phyloP scores from a whole-genome alignment of 2,797 vertebrate genomes.

The Lateolabrax maculatus region DNA sequence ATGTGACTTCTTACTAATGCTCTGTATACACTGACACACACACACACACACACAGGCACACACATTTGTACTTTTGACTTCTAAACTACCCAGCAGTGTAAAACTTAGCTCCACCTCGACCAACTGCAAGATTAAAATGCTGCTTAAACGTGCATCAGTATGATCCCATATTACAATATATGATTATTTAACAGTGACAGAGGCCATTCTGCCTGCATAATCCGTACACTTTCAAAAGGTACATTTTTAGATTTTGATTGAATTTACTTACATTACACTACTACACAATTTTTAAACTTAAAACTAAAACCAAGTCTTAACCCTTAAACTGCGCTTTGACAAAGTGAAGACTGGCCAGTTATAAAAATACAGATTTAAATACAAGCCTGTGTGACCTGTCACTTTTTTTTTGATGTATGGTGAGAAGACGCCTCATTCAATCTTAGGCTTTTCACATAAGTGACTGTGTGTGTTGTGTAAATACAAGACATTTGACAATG shows the following conservation, averaged over 20 bases:
- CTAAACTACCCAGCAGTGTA: background rate
- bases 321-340: background rate
- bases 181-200: background rate
- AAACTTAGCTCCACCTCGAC: background rate
- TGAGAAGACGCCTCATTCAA: constrained; percentile 39
- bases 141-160: background rate
- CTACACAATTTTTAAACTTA: background rate
- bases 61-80: background rate
- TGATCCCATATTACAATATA: background rate
- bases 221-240: background rate
- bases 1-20: constrained; percentile 39
- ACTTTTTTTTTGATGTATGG: constrained; percentile 25
- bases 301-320: background rate
- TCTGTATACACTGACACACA: constrained; percentile 14
- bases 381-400: background rate
- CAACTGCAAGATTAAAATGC: background rate
- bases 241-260: background rate
- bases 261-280: background rate
- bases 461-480: constrained; percentile 11
- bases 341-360: background rate
- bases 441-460: constrained; percentile 11
- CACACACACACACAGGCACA: background rate
- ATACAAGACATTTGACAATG: constrained; percentile 6
- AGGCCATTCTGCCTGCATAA: background rate
- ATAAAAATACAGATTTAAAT: background rate